phyloP scores from a whole-genome alignment of 2,888 invertebrate species.

The Torymus aiolomorphi region DNA sequence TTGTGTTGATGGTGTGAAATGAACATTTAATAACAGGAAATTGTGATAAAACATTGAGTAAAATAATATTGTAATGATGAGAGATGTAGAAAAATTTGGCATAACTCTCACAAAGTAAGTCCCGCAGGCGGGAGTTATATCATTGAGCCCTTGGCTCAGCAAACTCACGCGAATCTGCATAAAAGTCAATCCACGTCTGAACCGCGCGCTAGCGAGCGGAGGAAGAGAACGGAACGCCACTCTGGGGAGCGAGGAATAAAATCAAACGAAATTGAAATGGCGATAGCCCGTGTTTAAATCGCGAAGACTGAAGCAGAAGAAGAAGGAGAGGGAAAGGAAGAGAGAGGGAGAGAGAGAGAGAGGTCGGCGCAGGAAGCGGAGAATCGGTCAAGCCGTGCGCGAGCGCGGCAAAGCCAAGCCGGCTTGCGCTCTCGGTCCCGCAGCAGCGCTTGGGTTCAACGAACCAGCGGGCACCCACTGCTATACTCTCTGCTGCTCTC shows the following conservation, averaged over 20 bases:
- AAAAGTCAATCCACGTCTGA: not conserved
- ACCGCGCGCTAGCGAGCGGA: too few relatives aligned
- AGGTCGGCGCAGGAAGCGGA: not conserved
- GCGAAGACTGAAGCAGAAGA: not conserved
- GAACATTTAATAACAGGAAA: too few relatives aligned
- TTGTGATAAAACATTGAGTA: too few relatives aligned
- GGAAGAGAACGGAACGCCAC: not conserved
- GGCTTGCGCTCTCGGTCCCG: constrained; percentile 43
- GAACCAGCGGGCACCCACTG: constrained; percentile 60
- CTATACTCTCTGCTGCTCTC: constrained; percentile 21
- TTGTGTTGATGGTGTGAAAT: too few relatives aligned
- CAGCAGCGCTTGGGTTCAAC: constrained; percentile 60
- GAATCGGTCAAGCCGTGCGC: constrained; percentile 61
- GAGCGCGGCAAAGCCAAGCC: constrained; percentile 51
- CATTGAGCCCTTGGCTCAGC: too few relatives aligned
- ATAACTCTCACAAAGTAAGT: too few relatives aligned
- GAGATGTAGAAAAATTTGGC: too few relatives aligned
- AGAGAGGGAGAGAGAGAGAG: not conserved
- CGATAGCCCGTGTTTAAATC: constrained; percentile 21
- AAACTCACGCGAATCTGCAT: constrained; percentile 1
- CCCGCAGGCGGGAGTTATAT: too few relatives aligned
- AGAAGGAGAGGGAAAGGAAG: not conserved
- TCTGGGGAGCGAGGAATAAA: not conserved
- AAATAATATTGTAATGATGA: too few relatives aligned
- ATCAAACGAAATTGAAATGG: constrained; percentile 35